phyloP scores from a whole-genome alignment of 1,140 invertebrate genomes.

The Hormaphis cornu region DNA sequence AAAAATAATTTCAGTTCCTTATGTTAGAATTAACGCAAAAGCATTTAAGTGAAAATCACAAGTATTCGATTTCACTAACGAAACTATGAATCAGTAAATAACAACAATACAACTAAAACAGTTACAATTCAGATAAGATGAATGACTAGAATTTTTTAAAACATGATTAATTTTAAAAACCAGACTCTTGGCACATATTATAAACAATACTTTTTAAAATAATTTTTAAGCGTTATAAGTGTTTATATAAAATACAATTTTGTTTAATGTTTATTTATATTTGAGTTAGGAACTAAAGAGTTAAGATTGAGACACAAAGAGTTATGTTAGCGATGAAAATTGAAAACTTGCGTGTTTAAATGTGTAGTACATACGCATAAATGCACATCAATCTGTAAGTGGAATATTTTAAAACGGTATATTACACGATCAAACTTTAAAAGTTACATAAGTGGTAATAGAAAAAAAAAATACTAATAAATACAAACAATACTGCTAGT shows the following conservation, averaged over 20 bases:
- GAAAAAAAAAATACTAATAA: neutral
- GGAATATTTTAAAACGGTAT: too few species aligned
- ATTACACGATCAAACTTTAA: too few species aligned
- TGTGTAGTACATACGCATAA: too few species aligned
- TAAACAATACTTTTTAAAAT: neutral
- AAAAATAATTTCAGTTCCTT: too few species aligned
- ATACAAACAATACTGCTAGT: neutral
- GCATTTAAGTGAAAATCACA: too few species aligned
- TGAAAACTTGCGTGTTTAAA: too few species aligned
- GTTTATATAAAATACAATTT: neutral
- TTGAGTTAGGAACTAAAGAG: neutral
- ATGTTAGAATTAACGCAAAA: too few species aligned
- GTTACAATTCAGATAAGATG: neutral
- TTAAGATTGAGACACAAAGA: neutral
- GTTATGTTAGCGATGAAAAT: too few species aligned
- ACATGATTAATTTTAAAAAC: neutral
- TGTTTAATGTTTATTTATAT: neutral
- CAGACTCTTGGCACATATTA: neutral
- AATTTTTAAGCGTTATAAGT: neutral
- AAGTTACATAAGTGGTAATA: too few species aligned
- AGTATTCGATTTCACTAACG: too few species aligned
- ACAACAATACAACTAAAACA: neutral
- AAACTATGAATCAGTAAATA: too few species aligned
- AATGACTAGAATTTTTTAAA: slow-evolving; percentile 8
- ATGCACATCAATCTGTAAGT: too few species aligned